Base-by-base conservation (phyloP, 2,888 invertebrate genomes). In the Phyllotreta striolata region DNA sequence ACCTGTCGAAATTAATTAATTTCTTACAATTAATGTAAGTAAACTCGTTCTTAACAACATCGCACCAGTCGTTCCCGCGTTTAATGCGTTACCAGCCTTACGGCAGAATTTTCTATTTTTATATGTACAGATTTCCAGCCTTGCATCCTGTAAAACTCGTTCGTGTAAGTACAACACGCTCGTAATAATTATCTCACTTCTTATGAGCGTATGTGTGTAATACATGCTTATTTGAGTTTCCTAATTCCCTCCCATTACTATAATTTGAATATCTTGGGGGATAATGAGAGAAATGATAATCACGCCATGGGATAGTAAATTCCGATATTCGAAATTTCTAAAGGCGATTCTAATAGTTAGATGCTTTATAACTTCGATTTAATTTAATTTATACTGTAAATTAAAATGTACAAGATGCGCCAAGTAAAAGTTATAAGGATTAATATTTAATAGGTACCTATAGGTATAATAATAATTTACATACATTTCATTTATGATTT, bases 131-230 rank as follows among this genome's bases (percentile, higher is more conserved):
- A 24, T 24, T 40, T 61, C 52, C 39, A 61, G 44, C 54, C 61
- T 56, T 35, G 51, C 57, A 64, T 64, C 64, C 64, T 57, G 61
- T 47, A 57, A 35, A 64, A 64, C 64, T 35, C 52, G 64, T 61
- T 60, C 55, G 46, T 37, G 10, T 24, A 24, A 24, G 24, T 24
- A 24, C 14, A 34, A 54, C 57, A 55, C 39, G 38, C 52, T 46
- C 41, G 37, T 47, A 51, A 52, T 51, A 57, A 57, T 61, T 57
- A 64, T 54, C 61, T 59, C 59, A 63, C 63, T 58, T 63, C 55
- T 59, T 59, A 10, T 49, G 10, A 49, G 9, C 35, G 24, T 12
- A 37, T 35, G 37, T 35, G 63, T 59, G 58, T 47, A 41, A 46
- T 58, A 58, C 44, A 63, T 55, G 38, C 54, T 59, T 55, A 55